These are phyloP conservation scores for Acanthurus lineatus DNA, from an alignment of 2,797 vertebrate genomes.

Conservation along the genomic window DNA sequence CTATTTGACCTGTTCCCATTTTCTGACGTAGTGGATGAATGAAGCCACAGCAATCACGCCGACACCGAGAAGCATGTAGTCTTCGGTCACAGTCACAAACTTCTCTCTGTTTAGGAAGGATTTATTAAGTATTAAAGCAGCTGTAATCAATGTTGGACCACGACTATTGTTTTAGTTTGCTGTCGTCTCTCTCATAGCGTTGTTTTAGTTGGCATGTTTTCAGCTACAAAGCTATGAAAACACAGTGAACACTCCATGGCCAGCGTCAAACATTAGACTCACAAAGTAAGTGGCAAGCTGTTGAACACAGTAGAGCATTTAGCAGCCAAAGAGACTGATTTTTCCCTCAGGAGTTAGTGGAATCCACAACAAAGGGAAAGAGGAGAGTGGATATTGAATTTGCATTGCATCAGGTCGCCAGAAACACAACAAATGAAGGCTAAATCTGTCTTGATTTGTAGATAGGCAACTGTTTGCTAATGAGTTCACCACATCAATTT, in stretches of 20 bases:
- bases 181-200: no score
- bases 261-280: neutral
- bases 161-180: no score
- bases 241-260: no score
- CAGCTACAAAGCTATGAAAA: neutral
- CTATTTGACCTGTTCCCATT: slow-evolving; percentile 88
- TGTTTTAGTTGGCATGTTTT: neutral
- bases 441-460: neutral
- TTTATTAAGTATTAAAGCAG: neutral
- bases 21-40: slow-evolving; percentile 85
- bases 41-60: slow-evolving; percentile 91
- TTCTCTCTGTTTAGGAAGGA: slow-evolving; percentile 83
- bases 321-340: neutral
- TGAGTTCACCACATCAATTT: neutral
- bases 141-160: neutral
- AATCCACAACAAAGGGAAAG: neutral
- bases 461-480: neutral
- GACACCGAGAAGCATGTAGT: slow-evolving; percentile 93
- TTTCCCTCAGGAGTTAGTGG: neutral
- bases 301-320: neutral
- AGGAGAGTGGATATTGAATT: neutral
- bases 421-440: neutral
- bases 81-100: slow-evolving; percentile 92
- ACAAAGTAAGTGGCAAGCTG: neutral
- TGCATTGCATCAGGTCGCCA: neutral